Evolutionary conservation across 2,888 invertebrate species (phyloP).

Genomic region (Drosophila nigritarsus): DNA sequence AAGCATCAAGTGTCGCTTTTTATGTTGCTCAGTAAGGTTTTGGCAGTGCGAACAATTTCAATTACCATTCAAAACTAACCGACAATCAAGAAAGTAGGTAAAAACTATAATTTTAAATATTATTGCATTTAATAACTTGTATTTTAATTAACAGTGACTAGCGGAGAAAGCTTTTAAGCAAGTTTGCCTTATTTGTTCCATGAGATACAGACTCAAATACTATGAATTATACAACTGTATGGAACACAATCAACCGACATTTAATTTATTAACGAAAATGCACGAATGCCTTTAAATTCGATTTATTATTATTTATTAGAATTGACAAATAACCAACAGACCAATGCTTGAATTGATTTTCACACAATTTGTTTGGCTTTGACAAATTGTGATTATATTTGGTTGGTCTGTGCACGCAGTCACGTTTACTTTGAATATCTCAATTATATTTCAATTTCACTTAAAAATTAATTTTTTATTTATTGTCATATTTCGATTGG

Average conservation of each 20-base stretch:
- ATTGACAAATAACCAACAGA: neutral
- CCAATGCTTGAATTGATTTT: neutral
- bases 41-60: neutral
- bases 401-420: neutral
- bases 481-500: neutral
- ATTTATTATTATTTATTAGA: neutral
- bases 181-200: neutral
- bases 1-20: neutral
- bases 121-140: neutral
- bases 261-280: neutral
- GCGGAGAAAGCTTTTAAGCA: neutral
- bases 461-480: neutral
- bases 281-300: neutral
- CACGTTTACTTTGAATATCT: neutral
- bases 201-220: neutral
- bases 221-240: neutral
- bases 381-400: neutral
- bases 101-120: neutral
- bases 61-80: neutral
- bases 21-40: neutral
- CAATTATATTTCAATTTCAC: neutral
- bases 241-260: neutral
- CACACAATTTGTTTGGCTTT: neutral
- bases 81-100: neutral
- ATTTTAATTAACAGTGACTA: neutral